phyloP scores from a whole-genome alignment of 2,888 invertebrate genomes.

The Meiosimyza platycephala region DNA sequence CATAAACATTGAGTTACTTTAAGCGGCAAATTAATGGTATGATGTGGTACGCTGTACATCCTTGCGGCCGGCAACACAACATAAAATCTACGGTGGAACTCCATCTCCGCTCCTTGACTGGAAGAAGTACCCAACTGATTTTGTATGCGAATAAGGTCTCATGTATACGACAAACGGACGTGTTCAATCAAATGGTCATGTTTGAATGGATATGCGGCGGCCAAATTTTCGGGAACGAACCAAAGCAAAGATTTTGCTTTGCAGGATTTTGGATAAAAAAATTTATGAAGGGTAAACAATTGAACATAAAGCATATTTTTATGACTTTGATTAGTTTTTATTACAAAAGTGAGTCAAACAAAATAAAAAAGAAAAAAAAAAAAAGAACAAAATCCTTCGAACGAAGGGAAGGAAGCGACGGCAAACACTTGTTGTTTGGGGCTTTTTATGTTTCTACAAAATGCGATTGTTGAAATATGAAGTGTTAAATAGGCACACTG shows the following conservation, averaged over 20 bases:
- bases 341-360: neutral
- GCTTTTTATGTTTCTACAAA: slow-evolving; percentile 7
- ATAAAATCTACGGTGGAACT: neutral
- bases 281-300: slow-evolving; percentile 24
- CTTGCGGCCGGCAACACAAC: neutral
- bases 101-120: neutral
- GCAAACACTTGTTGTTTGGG: slow-evolving; percentile 19
- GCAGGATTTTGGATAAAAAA: neutral
- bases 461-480: slow-evolving; percentile 7
- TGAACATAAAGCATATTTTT: slow-evolving; percentile 50
- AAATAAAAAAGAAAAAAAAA: neutral
- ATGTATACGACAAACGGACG: slow-evolving; percentile 50
- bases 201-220: slow-evolving; percentile 41
- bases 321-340: slow-evolving; percentile 48
- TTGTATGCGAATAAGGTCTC: slow-evolving; percentile 46
- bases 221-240: neutral
- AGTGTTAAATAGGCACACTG: slow-evolving; percentile 11
- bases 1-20: slow-evolving; percentile 1
- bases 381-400: neutral
- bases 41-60: neutral
- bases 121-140: slow-evolving; percentile 34
- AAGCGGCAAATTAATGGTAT: neutral
- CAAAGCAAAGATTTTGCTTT: neutral
- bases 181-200: slow-evolving; percentile 51
- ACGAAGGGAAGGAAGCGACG: no score